Evolutionary conservation across 2,113 vertebrate genomes (phyloP).

Genomic region (Anhinga rufa): DNA sequence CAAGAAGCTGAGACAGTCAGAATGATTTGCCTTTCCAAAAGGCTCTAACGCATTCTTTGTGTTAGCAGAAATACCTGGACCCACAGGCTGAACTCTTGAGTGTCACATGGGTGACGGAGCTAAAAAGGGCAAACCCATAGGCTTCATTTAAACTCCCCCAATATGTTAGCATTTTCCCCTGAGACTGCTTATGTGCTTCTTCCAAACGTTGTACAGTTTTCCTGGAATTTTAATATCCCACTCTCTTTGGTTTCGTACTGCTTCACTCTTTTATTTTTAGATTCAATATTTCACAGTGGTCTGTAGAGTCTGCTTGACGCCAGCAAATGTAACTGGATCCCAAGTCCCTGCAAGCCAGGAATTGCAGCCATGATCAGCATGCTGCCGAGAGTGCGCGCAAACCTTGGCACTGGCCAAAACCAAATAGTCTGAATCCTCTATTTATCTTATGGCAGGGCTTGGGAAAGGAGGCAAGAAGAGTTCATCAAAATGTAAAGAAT

Average conservation of each 20-base stretch:
- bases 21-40: not conserved
- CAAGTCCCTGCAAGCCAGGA: constrained; percentile 58
- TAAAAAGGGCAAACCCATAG: not conserved
- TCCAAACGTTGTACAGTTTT: not conserved
- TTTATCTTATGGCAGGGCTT: not conserved
- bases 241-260: not conserved
- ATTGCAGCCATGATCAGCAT: constrained; percentile 58
- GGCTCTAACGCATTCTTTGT: not conserved
- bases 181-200: not conserved
- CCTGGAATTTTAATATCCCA: not conserved
- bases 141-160: not conserved
- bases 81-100: not conserved
- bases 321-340: constrained; percentile 79
- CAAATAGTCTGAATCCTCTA: not conserved
- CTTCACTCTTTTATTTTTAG: constrained; percentile 66
- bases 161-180: not conserved
- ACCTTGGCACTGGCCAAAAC: not conserved
- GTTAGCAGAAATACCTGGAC: not conserved
- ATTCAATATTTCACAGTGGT: constrained; percentile 11
- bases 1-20: not conserved
- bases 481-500: not conserved
- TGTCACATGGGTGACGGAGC: not conserved
- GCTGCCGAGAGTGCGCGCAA: constrained; percentile 6
- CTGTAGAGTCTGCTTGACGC: constrained; percentile 75
- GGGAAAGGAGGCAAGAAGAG: not conserved